Conservation (phyloP, 2,888 invertebrate genomes). For the Ormyrus thymus region DNA sequence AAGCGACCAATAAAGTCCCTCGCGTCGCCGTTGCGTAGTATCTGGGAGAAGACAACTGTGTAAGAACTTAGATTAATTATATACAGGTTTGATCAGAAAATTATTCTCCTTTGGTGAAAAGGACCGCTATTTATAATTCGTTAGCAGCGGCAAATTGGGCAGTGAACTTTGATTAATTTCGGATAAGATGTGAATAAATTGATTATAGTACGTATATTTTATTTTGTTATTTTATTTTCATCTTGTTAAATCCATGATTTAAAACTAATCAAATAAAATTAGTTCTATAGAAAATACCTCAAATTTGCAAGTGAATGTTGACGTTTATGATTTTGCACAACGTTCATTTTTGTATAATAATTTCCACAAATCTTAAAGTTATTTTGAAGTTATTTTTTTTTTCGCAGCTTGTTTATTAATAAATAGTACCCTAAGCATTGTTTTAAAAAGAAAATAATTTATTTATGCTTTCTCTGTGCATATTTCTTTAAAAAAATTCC, state of each 20-base stretch:
- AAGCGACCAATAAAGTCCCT: slow-evolving; percentile 31
- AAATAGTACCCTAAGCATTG: too few species aligned
- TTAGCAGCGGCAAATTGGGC: not conserved
- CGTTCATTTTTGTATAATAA: too few species aligned
- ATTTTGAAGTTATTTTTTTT: too few species aligned
- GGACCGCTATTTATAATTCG: slow-evolving; percentile 24
- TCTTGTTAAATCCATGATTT: not conserved
- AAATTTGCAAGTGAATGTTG: too few species aligned
- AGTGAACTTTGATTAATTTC: not conserved
- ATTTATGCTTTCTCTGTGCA: too few species aligned
- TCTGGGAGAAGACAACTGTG: slow-evolving; percentile 9
- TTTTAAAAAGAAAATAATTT: too few species aligned
- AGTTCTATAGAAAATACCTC: too few species aligned
- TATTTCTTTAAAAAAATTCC: too few species aligned
- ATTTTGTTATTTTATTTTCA: slow-evolving; percentile 1
- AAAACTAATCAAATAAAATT: not conserved
- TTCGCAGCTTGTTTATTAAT: too few species aligned
- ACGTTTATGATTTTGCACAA: too few species aligned
- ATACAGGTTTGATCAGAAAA: slow-evolving; percentile 5
- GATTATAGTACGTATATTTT: not conserved
- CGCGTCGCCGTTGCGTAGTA: slow-evolving; percentile 24
- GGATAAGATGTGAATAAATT: not conserved
- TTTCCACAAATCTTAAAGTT: too few species aligned
- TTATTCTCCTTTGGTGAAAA: slow-evolving; percentile 22
- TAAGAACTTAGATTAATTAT: slow-evolving; percentile 24